Conservation (phyloP, 2,113 vertebrate genomes). For the Propithecus coquereli region DNA sequence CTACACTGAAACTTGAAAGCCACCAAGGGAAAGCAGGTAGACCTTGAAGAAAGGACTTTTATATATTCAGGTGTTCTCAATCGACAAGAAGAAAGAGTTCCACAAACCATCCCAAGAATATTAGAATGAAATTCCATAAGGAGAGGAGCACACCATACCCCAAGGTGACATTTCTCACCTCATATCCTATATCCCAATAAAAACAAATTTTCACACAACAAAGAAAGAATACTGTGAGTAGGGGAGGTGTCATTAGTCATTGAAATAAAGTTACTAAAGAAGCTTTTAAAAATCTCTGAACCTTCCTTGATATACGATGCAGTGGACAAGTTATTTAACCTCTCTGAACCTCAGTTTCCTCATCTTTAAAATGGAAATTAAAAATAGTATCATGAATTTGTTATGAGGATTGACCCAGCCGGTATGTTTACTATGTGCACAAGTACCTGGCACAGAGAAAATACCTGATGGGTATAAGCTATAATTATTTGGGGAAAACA, state of each 20-base stretch:
- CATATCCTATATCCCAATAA: too few species aligned
- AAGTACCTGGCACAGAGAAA: neutral
- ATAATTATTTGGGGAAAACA: neutral
- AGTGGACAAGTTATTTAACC: neutral
- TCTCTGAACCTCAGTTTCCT: neutral
- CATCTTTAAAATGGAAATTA: neutral
- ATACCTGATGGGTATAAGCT: neutral
- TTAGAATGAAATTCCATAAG: too few species aligned
- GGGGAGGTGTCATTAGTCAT: neutral
- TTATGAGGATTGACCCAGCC: neutral
- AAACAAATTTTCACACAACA: neutral
- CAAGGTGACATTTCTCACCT: too few species aligned
- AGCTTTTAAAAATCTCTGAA: neutral
- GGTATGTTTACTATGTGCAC: neutral
- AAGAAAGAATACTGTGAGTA: neutral
- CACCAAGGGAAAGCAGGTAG: neutral
- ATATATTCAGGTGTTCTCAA: neutral
- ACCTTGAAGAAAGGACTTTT: neutral
- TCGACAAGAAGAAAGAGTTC: too few species aligned
- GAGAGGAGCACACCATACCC: too few species aligned
- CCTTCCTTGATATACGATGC: neutral
- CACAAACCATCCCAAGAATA: too few species aligned
- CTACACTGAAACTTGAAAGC: neutral
- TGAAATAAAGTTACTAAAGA: neutral
- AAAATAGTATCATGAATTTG: neutral